Evolutionary conservation across 1,140 invertebrate species (phyloP), one percentile per base, ranked within the genome.

Genomic region (Tetranychus cinnabarinus): DNA sequence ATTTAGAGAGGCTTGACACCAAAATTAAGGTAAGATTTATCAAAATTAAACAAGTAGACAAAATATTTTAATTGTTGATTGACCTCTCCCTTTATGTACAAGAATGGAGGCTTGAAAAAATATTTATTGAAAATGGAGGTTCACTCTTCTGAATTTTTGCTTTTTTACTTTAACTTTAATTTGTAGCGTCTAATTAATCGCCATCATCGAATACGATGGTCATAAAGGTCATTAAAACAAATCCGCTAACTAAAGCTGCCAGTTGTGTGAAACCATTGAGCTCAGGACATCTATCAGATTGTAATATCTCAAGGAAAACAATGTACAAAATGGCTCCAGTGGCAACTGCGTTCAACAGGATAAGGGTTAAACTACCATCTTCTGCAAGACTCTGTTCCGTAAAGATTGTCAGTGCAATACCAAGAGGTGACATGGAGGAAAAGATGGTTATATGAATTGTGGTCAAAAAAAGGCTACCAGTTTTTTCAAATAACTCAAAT

Each of bases 241-340:
- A 65, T n/a, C 65, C 65, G 13, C 60, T 48, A 2, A 62, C 23
- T 55, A 65, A 10, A 42, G 60, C 55, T 23, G 62, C 23, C 33
- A 65, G 62, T 42, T 65, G 63, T 13, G 59, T 35, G 4, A 65
- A 3, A 1, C 50, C 61, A 39, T 33, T 31, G 6, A 64, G 13
- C n/a, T 55, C 45, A 23, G 35, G 39, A 33, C 45, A 34, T 35
- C 34, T 48, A 33, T 0, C 84, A 37, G 54, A 61, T 54, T 67
- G 88, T 36, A 95, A 73, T 23, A 95, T 83, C 75, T 95, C 90
- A 70, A 88, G 86, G 39, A 91, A 85, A 0, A 86, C 89, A 47
- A 93, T 85, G 72, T 92, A 95, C 0, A 95, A 73, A 55, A 95
- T 80, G 2, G 88, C 91, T 47, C 90, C 89, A 48, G 83, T 86